These are phyloP conservation scores for Brienomyrus brachyistius DNA, from an alignment of 2,113 vertebrate genomes.

Conservation along the genomic window DNA sequence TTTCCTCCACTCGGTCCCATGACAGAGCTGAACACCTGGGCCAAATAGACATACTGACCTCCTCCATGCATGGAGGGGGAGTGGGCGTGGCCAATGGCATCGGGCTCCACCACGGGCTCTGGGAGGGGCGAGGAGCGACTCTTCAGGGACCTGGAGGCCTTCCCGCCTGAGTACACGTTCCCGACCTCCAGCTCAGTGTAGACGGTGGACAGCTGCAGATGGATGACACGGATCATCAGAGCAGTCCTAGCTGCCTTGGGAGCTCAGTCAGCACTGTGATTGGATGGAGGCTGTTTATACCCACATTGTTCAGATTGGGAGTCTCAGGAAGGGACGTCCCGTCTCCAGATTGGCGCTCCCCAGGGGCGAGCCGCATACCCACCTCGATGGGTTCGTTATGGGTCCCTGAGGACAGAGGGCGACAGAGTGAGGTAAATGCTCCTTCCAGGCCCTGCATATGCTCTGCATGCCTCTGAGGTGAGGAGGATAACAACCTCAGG, in stretches of 20 bases:
- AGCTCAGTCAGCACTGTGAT: neutral
- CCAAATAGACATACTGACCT: conserved; percentile 19
- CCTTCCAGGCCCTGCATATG: neutral
- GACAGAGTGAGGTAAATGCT: neutral
- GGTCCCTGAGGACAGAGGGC: conserved; percentile 39
- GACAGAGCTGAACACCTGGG: neutral
- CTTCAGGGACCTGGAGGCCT: conserved; percentile 64
- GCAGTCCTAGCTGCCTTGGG: neutral
- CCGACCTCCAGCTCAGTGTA: conserved; percentile 78
- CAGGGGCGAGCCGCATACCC: conserved; percentile 74
- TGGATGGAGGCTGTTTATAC: conserved; percentile 10
- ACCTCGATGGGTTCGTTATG: conserved; percentile 69
- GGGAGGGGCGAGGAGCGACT: conserved; percentile 64
- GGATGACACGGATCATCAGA: neutral
- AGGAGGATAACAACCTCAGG: neutral
- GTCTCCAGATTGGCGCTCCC: conserved; percentile 89
- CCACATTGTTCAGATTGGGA: conserved; percentile 80
- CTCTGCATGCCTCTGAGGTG: neutral
- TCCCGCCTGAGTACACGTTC: conserved; percentile 74
- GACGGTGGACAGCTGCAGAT: conserved; percentile 79
- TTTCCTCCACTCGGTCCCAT: neutral
- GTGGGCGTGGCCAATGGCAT: conserved; percentile 55
- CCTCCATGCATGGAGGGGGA: conserved; percentile 53
- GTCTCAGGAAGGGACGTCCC: conserved; percentile 93
- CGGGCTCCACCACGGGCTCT: conserved; percentile 55